Evolutionary conservation across 2,113 vertebrate species (phyloP).

Genomic region (Tautogolabrus adspersus): DNA sequence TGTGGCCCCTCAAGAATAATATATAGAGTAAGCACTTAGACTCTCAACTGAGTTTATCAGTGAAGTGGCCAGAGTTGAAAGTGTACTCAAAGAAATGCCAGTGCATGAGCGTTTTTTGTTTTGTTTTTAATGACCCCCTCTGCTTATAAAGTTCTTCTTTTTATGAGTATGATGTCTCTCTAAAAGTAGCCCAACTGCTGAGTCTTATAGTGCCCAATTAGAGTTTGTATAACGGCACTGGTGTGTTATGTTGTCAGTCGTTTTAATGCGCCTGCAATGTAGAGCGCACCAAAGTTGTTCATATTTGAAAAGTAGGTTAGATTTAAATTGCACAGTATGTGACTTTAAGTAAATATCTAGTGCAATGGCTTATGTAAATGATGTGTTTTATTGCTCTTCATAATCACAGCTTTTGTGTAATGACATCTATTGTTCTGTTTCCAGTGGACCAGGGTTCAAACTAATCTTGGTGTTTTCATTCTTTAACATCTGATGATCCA

Average conservation of each 20-base stretch:
- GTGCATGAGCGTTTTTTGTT: conserved; percentile 6
- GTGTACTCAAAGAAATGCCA: background rate
- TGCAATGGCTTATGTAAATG: conserved; percentile 52
- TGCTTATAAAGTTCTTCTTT: conserved; percentile 28
- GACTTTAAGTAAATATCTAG: conserved; percentile 42
- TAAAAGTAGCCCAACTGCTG: conserved; percentile 36
- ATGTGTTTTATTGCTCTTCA: conserved; percentile 40
- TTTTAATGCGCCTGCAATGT: conserved; percentile 57
- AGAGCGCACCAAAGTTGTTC: conserved; percentile 47
- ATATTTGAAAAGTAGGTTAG: conserved; percentile 51
- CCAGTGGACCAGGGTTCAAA: conserved; percentile 12
- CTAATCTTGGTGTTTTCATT: background rate
- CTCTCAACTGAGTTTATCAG: background rate
- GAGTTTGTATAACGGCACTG: conserved; percentile 53
- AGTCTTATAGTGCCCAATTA: conserved; percentile 59
- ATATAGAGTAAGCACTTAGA: background rate
- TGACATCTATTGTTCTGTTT: background rate
- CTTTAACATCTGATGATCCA: background rate
- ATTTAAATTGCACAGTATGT: conserved; percentile 47
- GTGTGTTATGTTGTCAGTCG: conserved; percentile 47
- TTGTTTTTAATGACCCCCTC: background rate
- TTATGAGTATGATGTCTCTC: conserved; percentile 31
- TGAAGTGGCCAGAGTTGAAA: background rate
- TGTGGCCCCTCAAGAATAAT: too few relatives aligned
- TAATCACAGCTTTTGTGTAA: conserved; percentile 26